Base-by-base conservation (phyloP, 2,113 vertebrate genomes). In the Donacobius atricapilla region DNA sequence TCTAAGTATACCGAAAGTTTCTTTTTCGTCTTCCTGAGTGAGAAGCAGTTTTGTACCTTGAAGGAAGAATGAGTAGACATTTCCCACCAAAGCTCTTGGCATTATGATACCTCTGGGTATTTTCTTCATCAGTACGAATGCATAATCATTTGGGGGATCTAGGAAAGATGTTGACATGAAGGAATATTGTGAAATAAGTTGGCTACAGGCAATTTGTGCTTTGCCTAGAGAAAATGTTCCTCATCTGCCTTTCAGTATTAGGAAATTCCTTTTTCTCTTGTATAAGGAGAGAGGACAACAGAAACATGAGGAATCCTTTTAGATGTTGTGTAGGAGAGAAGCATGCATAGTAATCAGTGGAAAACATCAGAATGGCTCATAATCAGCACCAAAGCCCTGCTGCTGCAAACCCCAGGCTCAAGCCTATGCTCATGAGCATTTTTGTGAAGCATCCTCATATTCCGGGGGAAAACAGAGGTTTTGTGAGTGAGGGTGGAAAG, bases 161-260 rank as follows among this genome's bases (percentile, higher is more conserved):
- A 53, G n/a, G 18, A 84, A 84, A 91, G 72, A 71, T 65, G 69
- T 79, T 95, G 87, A 82, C 48, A 21, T 24, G 61, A 50, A 19
- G 8, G 81, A 79, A 91, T 68, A 61, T 37, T 84, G 57, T 64
- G 65, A 69, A 81, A 64, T 83, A 71, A 72, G 21, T 8, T 93
- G 37, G 31, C 89, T 69, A 69, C 48, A 50, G 87, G 77, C 83
- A 89, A 40, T 35, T 25, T 0, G 0, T 93, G 24, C 83, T 84
- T 71, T 91, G 80, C 72, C 45, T 56, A 44, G 22, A 33, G 51
- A 83, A 47, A 81, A 47, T 45, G 61, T 61, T 91, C 37, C 31
- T 82, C 82, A 75, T 91, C 87, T 97, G 93, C 89, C 81, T 93
- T 87, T 92, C 73, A 79, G n/a, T 56, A 78, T 92, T 84, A 94